Percentiles rank a stretch among this genome's conserved stretches.
Evolutionary conservation across 2,888 invertebrate genomes (phyloP).

Genomic region (Cyclophora albipunctata): DNA sequence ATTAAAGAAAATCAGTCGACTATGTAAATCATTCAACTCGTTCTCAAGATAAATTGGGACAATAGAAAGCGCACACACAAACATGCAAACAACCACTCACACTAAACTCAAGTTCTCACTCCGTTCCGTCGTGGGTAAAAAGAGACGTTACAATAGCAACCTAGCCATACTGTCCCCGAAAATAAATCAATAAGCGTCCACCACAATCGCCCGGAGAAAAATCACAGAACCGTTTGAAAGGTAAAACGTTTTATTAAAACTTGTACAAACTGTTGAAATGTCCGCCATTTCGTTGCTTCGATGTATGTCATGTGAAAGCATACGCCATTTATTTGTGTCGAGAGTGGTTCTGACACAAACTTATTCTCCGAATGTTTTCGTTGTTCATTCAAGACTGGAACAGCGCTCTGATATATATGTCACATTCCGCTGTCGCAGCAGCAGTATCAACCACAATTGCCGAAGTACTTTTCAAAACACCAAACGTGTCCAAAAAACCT

Average conservation of each 20-base stretch:
- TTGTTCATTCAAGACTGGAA: constrained; percentile 30
- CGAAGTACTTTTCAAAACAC: constrained; percentile 31
- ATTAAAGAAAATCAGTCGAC: too few relatives aligned
- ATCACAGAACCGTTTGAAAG: too few relatives aligned
- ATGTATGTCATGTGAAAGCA: constrained; percentile 29
- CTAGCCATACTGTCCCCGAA: too few relatives aligned
- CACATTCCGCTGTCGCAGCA: constrained; percentile 25
- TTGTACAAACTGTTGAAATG: constrained; percentile 29
- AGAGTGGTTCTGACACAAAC: constrained; percentile 40
- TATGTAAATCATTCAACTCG: too few relatives aligned
- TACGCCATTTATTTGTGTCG: constrained; percentile 38
- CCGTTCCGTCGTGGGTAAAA: too few relatives aligned
- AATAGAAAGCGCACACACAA: too few relatives aligned
- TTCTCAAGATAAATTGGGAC: too few relatives aligned
- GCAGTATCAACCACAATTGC: constrained; percentile 19
- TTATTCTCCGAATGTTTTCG: constrained; percentile 50
- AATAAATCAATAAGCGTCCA: too few relatives aligned
- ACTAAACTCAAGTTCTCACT: too few relatives aligned
- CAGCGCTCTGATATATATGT: constrained; percentile 27
- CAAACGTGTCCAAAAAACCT: constrained; percentile 29
- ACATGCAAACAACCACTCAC: too few relatives aligned
- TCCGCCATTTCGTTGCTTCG: constrained; percentile 23
- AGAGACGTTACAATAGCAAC: too few relatives aligned
- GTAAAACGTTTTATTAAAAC: constrained; percentile 17
- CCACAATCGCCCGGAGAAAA: too few relatives aligned